A percentile compares a stretch with the other conserved stretches of the same genome.
Evolutionary conservation across 2,113 vertebrate genomes (phyloP).

Genomic region (Heterochromis multidens): DNA sequence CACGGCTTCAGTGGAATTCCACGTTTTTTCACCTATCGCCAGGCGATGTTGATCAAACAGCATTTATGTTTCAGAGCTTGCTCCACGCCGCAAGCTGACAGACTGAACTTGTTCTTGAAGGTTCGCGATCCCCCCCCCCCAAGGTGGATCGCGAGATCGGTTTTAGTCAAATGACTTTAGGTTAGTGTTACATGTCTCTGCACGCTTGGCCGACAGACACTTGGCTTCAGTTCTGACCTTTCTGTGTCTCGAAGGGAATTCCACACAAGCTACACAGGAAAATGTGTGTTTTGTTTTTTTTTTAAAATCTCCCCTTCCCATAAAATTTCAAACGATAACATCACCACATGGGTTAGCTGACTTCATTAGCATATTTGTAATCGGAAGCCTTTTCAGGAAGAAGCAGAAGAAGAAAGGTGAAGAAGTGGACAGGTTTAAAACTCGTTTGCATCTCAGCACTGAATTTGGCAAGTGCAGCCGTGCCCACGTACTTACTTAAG

Average conservation of each 20-base stretch:
- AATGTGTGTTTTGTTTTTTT: background rate
- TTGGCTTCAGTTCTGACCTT: slow-evolving; percentile 59
- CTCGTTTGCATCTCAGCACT: background rate
- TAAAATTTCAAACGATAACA: slow-evolving; percentile 52
- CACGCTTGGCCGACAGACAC: slow-evolving; percentile 39
- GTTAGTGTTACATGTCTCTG: slow-evolving; percentile 65
- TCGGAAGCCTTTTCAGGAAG: slow-evolving; percentile 1
- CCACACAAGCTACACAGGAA: slow-evolving; percentile 52
- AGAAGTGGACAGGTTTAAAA: background rate
- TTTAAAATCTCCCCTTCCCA: slow-evolving; percentile 7
- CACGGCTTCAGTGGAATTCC: slow-evolving; percentile 17
- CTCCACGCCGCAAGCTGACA: slow-evolving; percentile 51
- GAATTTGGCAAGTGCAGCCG: background rate
- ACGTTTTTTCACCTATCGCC: background rate
- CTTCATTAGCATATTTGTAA: slow-evolving; percentile 64
- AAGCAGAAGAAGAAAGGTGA: background rate
- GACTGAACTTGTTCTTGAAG: slow-evolving; percentile 67
- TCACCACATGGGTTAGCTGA: slow-evolving; percentile 23
- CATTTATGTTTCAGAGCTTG: slow-evolving; percentile 31
- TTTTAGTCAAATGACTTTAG: slow-evolving; percentile 57
- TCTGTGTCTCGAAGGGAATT: slow-evolving; percentile 44
- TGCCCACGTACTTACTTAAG: background rate
- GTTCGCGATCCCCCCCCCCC: slow-evolving; percentile 42
- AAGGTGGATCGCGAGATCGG: slow-evolving; percentile 47
- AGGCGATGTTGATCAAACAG: slow-evolving; percentile 22